phyloP scores from a whole-genome alignment of 1,140 invertebrate genomes.

The Brachionus asplanchnoidis region DNA sequence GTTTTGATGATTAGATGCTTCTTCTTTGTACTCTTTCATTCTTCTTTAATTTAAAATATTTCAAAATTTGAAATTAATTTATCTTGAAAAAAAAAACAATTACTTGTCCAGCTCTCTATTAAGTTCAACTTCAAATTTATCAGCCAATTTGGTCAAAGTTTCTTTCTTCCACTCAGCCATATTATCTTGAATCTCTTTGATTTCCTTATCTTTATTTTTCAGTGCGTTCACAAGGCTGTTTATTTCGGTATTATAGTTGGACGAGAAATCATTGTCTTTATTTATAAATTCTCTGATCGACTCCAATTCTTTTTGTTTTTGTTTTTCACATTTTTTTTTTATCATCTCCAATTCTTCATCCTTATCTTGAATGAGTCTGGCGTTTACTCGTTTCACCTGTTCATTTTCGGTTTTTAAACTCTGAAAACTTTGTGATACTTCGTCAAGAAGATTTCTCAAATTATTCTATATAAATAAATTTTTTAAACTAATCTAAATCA shows the following conservation, averaged over 20 bases:
- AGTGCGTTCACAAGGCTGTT: background rate
- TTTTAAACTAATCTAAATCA: no score
- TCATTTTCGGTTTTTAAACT: slow-evolving; percentile 29
- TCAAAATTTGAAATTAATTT: background rate
- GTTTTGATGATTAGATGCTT: slow-evolving; percentile 19
- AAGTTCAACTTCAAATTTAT: slow-evolving; percentile 33
- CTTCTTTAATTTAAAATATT: background rate
- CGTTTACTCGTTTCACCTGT: background rate
- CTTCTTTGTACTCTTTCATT: slow-evolving; percentile 41
- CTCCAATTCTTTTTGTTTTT: slow-evolving; percentile 41
- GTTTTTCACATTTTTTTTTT: slow-evolving; percentile 33
- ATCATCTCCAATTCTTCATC: background rate
- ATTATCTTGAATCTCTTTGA: slow-evolving; percentile 38
- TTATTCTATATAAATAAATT: background rate
- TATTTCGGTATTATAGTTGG: background rate
- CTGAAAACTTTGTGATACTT: slow-evolving; percentile 6
- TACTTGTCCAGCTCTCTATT: slow-evolving; percentile 38
- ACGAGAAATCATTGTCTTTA: background rate
- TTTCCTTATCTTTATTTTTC: slow-evolving; percentile 38
- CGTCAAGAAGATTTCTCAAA: slow-evolving; percentile 10
- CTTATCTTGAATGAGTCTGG: background rate
- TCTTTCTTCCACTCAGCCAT: slow-evolving; percentile 39
- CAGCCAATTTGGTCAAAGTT: slow-evolving; percentile 18
- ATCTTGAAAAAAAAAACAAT: background rate
- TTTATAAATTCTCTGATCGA: slow-evolving; percentile 4